Evolutionary conservation across 2,888 invertebrate species (phyloP).

Genomic region (Diabrotica balteata): DNA sequence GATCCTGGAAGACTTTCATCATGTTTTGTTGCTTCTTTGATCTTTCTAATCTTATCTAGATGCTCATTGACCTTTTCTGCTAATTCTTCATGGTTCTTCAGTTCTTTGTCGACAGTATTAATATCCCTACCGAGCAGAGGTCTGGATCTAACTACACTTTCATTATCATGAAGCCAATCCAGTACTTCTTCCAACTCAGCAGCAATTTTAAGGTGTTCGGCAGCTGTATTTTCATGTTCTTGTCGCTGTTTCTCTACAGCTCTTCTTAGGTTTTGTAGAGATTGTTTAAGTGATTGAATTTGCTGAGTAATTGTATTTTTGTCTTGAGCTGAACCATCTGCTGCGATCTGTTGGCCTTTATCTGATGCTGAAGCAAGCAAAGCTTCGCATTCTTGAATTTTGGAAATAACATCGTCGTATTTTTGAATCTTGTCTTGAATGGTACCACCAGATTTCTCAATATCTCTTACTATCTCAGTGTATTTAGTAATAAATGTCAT

Average conservation of each 20-base stretch:
- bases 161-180: conserved; percentile 83
- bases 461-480: conserved; percentile 82
- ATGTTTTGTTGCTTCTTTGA: conserved; percentile 74
- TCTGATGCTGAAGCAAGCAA: conserved; percentile 85
- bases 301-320: conserved; percentile 88
- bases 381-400: conserved; percentile 91
- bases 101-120: conserved; percentile 80
- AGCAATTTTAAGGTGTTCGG: conserved; percentile 85
- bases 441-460: conserved; percentile 82
- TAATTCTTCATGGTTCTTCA: conserved; percentile 77
- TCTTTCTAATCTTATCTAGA: conserved; percentile 67
- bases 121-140: conserved; percentile 82
- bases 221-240: conserved; percentile 86
- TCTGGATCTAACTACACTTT: conserved; percentile 80
- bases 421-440: conserved; percentile 87
- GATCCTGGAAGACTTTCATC: conserved; percentile 83
- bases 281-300: conserved; percentile 85
- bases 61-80: conserved; percentile 74
- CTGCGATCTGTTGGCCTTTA: conserved; percentile 91
- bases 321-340: conserved; percentile 87
- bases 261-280: conserved; percentile 78
- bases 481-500: conserved; percentile 87
- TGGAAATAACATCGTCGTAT: conserved; percentile 84
- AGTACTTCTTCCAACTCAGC: conserved; percentile 83
- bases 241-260: conserved; percentile 85